Percentiles rank a stretch among this genome's conserved stretches.
Evolutionary conservation across 2,113 vertebrate genomes (phyloP).

Genomic region (Excalfactoria chinensis): DNA sequence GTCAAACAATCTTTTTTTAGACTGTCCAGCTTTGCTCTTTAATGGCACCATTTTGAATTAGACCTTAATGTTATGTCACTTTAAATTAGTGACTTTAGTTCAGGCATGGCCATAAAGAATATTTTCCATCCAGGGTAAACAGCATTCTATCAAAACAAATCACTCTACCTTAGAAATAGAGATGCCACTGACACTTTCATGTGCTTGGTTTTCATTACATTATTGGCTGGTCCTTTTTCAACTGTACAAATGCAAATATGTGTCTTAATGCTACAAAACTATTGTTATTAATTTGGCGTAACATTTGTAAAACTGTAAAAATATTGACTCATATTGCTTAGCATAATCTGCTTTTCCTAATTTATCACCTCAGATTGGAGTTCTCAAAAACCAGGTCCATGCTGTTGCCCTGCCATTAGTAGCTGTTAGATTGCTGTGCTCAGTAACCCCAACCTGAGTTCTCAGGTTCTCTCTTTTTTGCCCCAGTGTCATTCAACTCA

Average conservation of each 20-base stretch:
- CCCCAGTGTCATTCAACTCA: neutral
- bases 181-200: neutral
- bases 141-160: conserved; percentile 50
- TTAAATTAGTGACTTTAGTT: conserved; percentile 37
- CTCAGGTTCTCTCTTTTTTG: no score
- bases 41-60: conserved; percentile 60
- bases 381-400: neutral
- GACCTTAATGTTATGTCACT: conserved; percentile 46
- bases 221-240: neutral
- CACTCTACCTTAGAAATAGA: neutral
- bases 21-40: conserved; percentile 37
- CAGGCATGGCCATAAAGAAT: conserved; percentile 9
- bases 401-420: neutral
- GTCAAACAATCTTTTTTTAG: conserved; percentile 10
- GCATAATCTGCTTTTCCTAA: neutral
- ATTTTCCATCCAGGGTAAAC: conserved; percentile 24
- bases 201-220: neutral
- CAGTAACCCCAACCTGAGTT: neutral
- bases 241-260: neutral
- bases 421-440: neutral
- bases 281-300: neutral
- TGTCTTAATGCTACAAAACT: neutral
- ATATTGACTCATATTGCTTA: neutral
- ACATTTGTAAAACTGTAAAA: neutral
- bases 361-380: neutral